These are phyloP conservation scores for Sesamia nonagrioides DNA, from an alignment of 1,140 invertebrate species.

Conservation along the genomic window DNA sequence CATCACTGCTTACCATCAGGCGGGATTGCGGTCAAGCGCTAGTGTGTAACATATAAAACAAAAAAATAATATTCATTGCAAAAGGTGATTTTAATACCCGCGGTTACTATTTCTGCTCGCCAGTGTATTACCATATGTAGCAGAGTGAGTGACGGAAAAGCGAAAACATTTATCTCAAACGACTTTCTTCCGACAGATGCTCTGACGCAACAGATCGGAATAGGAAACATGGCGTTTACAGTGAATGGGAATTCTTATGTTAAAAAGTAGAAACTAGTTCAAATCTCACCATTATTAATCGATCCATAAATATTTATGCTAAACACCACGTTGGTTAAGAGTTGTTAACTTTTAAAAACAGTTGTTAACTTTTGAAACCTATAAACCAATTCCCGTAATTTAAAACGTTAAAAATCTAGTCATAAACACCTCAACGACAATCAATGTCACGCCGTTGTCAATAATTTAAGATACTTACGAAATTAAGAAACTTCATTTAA, in stretches of 20 bases:
- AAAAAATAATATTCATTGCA: no score
- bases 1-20: no score
- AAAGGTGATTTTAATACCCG: not conserved
- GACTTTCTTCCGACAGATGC: conserved; percentile 57
- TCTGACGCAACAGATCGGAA: conserved; percentile 59
- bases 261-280: conserved; percentile 48
- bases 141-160: conserved; percentile 49
- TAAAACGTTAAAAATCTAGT: no score
- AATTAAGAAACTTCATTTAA: no score
- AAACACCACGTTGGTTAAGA: not conserved
- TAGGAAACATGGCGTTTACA: conserved; percentile 49
- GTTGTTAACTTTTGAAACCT: no score
- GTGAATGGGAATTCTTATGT: conserved; percentile 48
- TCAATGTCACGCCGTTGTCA: no score
- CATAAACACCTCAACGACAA: no score
- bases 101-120: conserved; percentile 5
- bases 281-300: not conserved
- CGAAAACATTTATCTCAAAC: conserved; percentile 57
- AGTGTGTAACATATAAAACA: no score
- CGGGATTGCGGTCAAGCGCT: no score
- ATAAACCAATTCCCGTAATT: no score
- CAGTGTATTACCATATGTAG: conserved; percentile 27
- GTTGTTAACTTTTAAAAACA: no score
- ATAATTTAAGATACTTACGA: no score
- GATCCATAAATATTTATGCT: conserved; percentile 28